Evolutionary conservation across 2,888 invertebrate genomes (phyloP), one percentile per base, ranked within the genome.

Genomic region (Harpagoxenus sublaevis): DNA sequence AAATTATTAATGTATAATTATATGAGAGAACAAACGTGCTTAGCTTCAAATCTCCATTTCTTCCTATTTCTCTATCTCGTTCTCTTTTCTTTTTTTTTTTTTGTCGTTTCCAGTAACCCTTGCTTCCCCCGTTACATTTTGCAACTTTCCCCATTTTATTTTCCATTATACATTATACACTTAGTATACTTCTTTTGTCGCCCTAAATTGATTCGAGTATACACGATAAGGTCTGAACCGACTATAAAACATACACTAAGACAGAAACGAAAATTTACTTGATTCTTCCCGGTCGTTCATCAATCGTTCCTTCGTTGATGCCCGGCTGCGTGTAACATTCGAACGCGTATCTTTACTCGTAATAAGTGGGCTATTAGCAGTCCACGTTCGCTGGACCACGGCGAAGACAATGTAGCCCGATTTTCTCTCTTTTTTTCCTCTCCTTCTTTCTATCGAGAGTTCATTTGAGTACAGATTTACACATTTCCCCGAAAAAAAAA

Each of bases 1-100:
- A 94, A 94, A 94, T 93, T 92, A 94, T 94, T 92, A 93, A 93
- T 92, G 88, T 93, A 92, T 94, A 91, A 91, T 92, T 77, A 90
- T 92, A 92, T 88, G 91, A 92, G 91, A 92, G 91, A 92, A 92
- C 89, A 89, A 92, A 94, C 91, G 89, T 86, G 86, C 85, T 89
- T 86, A 71, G 73, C 87, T 89, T 84, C 71, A 71, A 90, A 89
- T 74, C 83, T 82, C 35, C 51, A 78, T 39, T 6, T 75, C 55
- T 65, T 60, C 83, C 84, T 66, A 65, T 81, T 75, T 6, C 35
- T 6, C 15, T 23, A 9, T 60, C 15, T 0, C 15, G 5, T 2
- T 78, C 28, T 85, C 12, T 60, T 12, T 62, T 48, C 12, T 60
- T 62, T 62, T 45, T 84, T 83, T 45, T 45, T 12, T 3, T 45